Conservation (phyloP, 2,888 invertebrate species). For the Sarcophaga subvicina region DNA sequence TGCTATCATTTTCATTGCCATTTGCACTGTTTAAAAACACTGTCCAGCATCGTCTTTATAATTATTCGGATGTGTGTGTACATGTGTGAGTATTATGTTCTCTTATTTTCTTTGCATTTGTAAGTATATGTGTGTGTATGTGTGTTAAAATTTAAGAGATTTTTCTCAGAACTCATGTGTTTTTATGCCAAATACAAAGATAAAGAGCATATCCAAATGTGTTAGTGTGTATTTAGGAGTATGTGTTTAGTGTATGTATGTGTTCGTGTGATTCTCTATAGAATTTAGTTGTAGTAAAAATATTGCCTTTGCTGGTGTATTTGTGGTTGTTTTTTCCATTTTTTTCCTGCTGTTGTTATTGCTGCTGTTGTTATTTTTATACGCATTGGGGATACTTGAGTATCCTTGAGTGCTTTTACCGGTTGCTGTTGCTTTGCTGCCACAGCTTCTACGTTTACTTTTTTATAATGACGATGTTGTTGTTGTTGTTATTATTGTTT, state of each 20-base stretch:
- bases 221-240: not conserved
- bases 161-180: not conserved
- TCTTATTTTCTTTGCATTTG: not conserved
- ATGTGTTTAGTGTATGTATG: not conserved
- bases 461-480: conserved; percentile 16
- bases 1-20: not conserved
- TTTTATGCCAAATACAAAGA: not conserved
- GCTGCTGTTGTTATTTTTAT: conserved; percentile 60
- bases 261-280: not conserved
- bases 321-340: conserved; percentile 47
- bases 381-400: conserved; percentile 67
- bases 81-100: not conserved
- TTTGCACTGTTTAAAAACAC: not conserved
- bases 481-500: conserved; percentile 1
- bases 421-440: conserved; percentile 46
- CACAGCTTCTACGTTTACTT: no score
- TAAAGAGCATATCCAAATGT: not conserved
- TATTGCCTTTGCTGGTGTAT: conserved; percentile 27
- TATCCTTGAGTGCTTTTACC: conserved; percentile 67
- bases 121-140: not conserved
- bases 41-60: conserved; percentile 22
- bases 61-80: conserved; percentile 22
- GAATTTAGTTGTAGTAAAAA: conserved; percentile 41
- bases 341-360: conserved; percentile 39
- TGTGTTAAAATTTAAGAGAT: conserved; percentile 27